Conservation (phyloP, 2,113 vertebrate genomes). For the Menidia beryllina region DNA sequence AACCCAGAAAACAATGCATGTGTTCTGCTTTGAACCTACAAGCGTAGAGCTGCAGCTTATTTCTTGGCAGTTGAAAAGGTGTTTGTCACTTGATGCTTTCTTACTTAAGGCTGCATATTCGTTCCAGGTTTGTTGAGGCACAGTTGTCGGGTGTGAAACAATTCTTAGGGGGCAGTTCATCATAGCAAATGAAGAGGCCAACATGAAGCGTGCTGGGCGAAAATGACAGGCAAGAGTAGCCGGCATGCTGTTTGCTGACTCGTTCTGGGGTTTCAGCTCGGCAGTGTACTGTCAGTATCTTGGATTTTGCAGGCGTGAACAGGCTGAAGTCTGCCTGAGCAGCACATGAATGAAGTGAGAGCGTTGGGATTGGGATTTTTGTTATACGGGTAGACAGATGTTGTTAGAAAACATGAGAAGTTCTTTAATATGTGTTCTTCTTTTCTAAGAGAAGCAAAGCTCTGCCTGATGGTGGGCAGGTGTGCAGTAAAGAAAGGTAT, state of each 20-base stretch:
- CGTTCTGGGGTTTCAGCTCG: slow-evolving; percentile 4
- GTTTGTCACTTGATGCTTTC: background rate
- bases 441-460: background rate
- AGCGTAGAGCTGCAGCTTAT: slow-evolving; percentile 7
- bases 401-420: too few species aligned
- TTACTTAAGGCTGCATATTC: background rate
- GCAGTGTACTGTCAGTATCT: background rate
- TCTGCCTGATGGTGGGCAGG: background rate
- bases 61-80: slow-evolving; percentile 13
- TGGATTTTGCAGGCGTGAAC: background rate
- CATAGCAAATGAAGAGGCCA: background rate
- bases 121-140: background rate
- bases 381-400: background rate
- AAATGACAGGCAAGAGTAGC: background rate
- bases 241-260: background rate
- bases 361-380: background rate
- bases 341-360: background rate
- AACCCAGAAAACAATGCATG: slow-evolving; percentile 2
- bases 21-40: background rate
- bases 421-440: background rate
- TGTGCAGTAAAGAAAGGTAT: background rate
- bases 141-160: slow-evolving; percentile 11
- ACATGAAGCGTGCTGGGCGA: background rate
- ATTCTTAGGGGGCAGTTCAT: background rate
- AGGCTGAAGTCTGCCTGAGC: background rate